Percentiles rank a stretch among this genome's conserved stretches.
phyloP scores from a whole-genome alignment of 2,797 vertebrate species.

The Chiloscyllium punctatum region DNA sequence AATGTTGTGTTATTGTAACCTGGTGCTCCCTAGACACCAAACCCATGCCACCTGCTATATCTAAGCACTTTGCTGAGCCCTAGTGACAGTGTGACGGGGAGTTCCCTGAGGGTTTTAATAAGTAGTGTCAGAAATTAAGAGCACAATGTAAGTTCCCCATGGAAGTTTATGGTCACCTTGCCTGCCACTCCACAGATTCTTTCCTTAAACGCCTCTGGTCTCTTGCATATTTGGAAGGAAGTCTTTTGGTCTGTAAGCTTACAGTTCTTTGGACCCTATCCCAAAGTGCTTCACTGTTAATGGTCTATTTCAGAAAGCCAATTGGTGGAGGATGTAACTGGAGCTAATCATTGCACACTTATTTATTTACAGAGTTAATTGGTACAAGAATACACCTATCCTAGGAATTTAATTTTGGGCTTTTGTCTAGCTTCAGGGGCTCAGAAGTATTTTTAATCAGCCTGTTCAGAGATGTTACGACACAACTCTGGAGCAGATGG shows the following conservation, averaged over 20 bases:
- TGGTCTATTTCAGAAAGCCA: not conserved
- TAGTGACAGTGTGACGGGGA: not conserved
- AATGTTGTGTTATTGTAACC: not conserved
- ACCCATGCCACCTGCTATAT: not conserved
- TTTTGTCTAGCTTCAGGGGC: not conserved
- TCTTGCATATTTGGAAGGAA: not conserved
- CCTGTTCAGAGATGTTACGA: no score
- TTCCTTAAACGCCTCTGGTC: not conserved
- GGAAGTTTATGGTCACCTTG: not conserved
- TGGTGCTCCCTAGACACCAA: not conserved
- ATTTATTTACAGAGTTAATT: not conserved
- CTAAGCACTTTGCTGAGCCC: not conserved
- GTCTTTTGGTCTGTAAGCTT: constrained; percentile 22
- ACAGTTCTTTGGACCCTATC: not conserved
- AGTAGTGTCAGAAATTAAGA: not conserved
- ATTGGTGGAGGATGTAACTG: not conserved
- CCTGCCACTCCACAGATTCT: not conserved
- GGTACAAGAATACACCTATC: not conserved
- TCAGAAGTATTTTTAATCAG: not conserved
- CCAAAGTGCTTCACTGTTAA: not conserved
- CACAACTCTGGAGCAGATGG: no score
- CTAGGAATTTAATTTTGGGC: not conserved
- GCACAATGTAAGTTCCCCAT: not conserved
- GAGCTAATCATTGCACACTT: not conserved
- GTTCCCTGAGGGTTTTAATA: not conserved